Evolutionary conservation across 2,888 invertebrate species (phyloP).

Genomic region (Acronicta aceris): DNA sequence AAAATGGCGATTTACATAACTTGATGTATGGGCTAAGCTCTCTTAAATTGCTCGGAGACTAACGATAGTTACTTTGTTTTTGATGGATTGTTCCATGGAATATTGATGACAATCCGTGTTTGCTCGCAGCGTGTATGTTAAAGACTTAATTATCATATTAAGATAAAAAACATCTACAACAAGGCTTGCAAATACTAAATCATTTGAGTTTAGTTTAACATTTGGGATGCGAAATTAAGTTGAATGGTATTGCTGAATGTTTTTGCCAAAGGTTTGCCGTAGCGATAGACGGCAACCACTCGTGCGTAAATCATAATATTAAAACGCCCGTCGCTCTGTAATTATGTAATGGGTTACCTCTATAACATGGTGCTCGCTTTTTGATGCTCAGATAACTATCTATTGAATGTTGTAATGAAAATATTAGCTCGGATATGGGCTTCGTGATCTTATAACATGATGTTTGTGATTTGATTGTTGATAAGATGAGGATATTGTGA

Average conservation of each 20-base stretch:
- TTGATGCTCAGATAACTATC: constrained; percentile 66
- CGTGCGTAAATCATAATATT: constrained; percentile 74
- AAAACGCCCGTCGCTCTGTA: constrained; percentile 62
- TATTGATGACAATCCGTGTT: constrained; percentile 48
- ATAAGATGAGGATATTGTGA: constrained; percentile 55
- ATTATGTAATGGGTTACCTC: constrained; percentile 60
- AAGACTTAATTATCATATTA: constrained; percentile 34
- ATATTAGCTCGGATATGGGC: constrained; percentile 62
- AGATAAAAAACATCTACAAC: constrained; percentile 26
- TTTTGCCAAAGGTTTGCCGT: constrained; percentile 48
- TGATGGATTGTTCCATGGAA: constrained; percentile 60
- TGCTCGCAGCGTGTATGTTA: constrained; percentile 26
- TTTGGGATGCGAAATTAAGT: constrained; percentile 60
- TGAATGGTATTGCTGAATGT: constrained; percentile 45
- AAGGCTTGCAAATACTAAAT: constrained; percentile 32
- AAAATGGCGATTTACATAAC: constrained; percentile 58
- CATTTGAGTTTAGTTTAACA: constrained; percentile 45
- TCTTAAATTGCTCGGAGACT: constrained; percentile 52
- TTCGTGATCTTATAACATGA: constrained; percentile 55
- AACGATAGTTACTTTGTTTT: constrained; percentile 54
- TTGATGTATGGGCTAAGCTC: constrained; percentile 55
- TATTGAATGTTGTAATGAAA: constrained; percentile 65
- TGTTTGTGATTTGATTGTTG: constrained; percentile 59
- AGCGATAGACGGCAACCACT: constrained; percentile 58
- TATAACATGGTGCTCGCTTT: constrained; percentile 51